Evolutionary conservation across 2,797 vertebrate genomes (phyloP), one percentile per base, ranked within the genome.

Genomic region (Cyprinodon diabolis): DNA sequence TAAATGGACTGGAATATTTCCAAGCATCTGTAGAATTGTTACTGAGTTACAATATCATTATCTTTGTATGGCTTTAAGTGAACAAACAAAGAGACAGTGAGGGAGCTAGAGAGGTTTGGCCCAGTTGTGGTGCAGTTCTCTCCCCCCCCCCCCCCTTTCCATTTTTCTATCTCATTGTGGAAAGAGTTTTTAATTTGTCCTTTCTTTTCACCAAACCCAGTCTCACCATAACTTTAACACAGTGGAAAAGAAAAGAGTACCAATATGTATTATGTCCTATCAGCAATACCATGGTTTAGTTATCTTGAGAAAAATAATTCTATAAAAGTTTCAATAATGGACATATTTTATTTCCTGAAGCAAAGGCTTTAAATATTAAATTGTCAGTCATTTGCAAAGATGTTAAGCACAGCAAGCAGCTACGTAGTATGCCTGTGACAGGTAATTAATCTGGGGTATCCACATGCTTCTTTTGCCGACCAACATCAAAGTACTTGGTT

Each of bases 381-480:
- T 78, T 82, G 79, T 23, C 71, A 78, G 69, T 80, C 76, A 77
- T 81, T 70, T 85, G 35, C 55, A 63, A 69, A 71, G 43, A 66
- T n/a, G 66, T 25, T n/a, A 66, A 63, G 79, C 71, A 71, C 80
- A 81, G 75, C 72, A 77, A 82, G 71, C 17, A 66, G 17, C 57
- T 10, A 73, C 30, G 2, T 30, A 30, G 66, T 70, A 75, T 74
- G 71, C 62, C 68, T 77, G 55, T 66, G 79, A 87, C 73, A 90
- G 76, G 87, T 89, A 86, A 92, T 93, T 91, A 90, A 86, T 87
- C 68, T 30, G 57, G 87, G 78, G 87, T 75, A 86, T 86, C 78
- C 76, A 80, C 77, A 80, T 87, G 79, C 91, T 92, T 89, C 86
- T 92, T 89, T 87, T 91, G 80, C 81, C 84, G 87, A 82, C 86